A percentile compares a stretch with the other conserved stretches of the same genome.
Evolutionary conservation across 35 echinoderm and acorn worm species (phyloP).

Genomic region (Lytechinus pictus): DNA sequence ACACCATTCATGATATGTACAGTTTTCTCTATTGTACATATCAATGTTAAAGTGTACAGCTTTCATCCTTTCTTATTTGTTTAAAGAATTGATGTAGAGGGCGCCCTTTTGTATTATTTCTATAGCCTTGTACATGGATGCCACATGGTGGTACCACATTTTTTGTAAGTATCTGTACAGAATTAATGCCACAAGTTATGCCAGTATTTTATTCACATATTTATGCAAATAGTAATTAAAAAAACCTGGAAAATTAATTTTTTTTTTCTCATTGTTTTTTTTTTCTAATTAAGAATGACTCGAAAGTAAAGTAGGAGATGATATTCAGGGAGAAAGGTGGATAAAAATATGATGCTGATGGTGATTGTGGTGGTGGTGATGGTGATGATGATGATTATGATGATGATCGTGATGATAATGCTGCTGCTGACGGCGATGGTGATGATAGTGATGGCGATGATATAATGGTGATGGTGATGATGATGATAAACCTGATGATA

Average conservation of each 20-base stretch:
- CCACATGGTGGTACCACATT: conserved; percentile 3
- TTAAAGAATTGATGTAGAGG: background rate
- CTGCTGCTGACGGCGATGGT: background rate
- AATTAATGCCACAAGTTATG: conserved; percentile 57
- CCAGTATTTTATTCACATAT: conserved; percentile 58
- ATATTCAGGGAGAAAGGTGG: background rate
- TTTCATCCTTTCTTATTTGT: background rate
- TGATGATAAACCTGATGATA: no score
- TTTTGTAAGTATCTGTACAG: conserved; percentile 46
- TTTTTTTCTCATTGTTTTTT: background rate
- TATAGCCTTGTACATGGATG: conserved; percentile 21
- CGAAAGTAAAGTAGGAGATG: background rate
- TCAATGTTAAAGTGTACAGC: background rate
- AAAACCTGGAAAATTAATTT: background rate
- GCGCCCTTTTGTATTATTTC: background rate
- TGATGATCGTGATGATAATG: conserved; percentile 22
- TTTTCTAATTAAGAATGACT: background rate
- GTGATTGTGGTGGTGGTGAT: background rate
- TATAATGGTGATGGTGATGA: background rate
- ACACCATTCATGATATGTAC: background rate
- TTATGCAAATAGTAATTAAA: conserved; percentile 53
- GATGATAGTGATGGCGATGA: background rate
- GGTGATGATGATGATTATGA: conserved; percentile 29
- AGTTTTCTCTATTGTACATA: conserved; percentile 3
- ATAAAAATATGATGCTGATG: background rate